These are phyloP conservation scores for Scelioninae gen. 2 DNA, from an alignment of 2,888 invertebrate species.

Conservation along the genomic window DNA sequence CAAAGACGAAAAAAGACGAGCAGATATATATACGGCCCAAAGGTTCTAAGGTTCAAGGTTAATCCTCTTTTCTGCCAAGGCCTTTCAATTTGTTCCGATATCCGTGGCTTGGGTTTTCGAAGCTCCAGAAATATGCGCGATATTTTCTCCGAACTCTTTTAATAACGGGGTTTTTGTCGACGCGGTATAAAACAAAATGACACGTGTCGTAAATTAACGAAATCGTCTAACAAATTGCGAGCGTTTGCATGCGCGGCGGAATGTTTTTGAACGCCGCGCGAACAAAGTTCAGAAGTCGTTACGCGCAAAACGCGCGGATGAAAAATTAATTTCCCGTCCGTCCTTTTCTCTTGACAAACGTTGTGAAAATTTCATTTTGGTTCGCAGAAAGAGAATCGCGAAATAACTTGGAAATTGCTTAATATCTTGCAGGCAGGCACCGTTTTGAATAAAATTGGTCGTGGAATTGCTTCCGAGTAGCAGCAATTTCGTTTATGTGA, in stretches of 20 bases:
- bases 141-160: slow-evolving; percentile 43
- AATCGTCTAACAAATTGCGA: slow-evolving; percentile 50
- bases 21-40: slow-evolving; percentile 51
- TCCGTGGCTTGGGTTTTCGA: slow-evolving; percentile 50
- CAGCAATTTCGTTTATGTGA: slow-evolving; percentile 1
- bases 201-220: slow-evolving; percentile 42
- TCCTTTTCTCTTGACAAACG: slow-evolving; percentile 11
- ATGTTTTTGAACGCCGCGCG: slow-evolving; percentile 12
- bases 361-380: slow-evolving; percentile 12
- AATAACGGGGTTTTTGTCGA: slow-evolving; percentile 27
- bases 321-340: slow-evolving; percentile 12
- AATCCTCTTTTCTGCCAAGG: slow-evolving; percentile 52
- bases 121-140: slow-evolving; percentile 49
- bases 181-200: slow-evolving; percentile 47
- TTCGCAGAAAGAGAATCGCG: background rate
- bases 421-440: background rate
- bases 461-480: slow-evolving; percentile 1
- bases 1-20: slow-evolving; percentile 32
- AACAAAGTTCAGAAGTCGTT: slow-evolving; percentile 24
- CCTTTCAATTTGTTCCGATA: slow-evolving; percentile 55
- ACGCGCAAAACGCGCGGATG: slow-evolving; percentile 5
- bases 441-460: background rate
- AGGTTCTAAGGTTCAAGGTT: slow-evolving; percentile 59
- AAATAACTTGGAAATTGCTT: background rate
- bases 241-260: slow-evolving; percentile 25